Conservation (phyloP, 2,888 invertebrate genomes). For the Macrosiphum euphorbiae region DNA sequence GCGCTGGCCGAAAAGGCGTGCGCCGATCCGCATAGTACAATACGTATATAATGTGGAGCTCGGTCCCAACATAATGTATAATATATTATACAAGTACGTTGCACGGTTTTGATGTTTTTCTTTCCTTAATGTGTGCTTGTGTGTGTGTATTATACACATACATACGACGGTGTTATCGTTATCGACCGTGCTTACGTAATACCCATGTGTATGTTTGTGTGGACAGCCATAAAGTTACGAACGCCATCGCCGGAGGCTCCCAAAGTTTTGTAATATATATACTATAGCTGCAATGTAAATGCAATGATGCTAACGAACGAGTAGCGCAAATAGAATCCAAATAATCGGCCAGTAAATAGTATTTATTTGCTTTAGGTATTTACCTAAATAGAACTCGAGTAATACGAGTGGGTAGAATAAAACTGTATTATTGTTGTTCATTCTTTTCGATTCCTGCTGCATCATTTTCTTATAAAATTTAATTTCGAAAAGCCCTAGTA, state of each 20-base stretch:
- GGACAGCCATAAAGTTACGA: background rate
- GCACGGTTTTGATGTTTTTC: background rate
- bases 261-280: background rate
- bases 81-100: background rate
- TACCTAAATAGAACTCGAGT: background rate
- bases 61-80: background rate
- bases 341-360: background rate
- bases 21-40: constrained; percentile 11
- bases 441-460: background rate
- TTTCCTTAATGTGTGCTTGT: background rate
- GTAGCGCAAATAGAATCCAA: background rate
- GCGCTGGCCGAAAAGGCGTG: constrained; percentile 13
- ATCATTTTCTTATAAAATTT: background rate
- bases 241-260: background rate
- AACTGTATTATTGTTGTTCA: background rate
- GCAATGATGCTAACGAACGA: background rate
- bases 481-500: background rate
- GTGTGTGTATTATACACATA: background rate
- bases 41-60: background rate
- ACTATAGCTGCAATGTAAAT: background rate
- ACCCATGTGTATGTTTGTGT: background rate
- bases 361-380: background rate
- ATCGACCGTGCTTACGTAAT: constrained; percentile 5
- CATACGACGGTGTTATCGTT: background rate
- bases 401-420: background rate